phyloP scores from a whole-genome alignment of 1,140 invertebrate species.

The Chionoecetes opilio region DNA sequence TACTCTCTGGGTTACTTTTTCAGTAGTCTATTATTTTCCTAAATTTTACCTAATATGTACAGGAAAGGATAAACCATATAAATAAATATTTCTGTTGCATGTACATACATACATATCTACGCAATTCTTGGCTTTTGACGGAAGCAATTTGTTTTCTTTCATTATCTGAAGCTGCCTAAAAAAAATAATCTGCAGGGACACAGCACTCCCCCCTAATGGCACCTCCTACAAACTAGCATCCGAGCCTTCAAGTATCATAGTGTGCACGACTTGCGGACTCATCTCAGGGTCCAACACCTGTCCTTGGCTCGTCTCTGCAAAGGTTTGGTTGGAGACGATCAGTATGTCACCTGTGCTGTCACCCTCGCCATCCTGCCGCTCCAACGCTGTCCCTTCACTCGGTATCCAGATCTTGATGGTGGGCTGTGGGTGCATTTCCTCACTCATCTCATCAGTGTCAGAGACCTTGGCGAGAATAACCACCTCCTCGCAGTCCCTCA shows the following conservation, averaged over 20 bases:
- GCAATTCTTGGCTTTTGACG: not conserved
- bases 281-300: conserved; percentile 47
- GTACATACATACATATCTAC: no score
- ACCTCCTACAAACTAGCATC: not conserved
- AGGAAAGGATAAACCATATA: no score
- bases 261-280: conserved; percentile 53
- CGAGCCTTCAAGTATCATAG: conserved; percentile 44
- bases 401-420: conserved; percentile 67
- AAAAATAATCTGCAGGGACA: not conserved
- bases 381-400: conserved; percentile 39
- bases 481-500: conserved; percentile 52
- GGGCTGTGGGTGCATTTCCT: conserved; percentile 45
- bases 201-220: not conserved
- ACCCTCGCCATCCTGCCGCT: not conserved
- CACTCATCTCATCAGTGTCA: not conserved
- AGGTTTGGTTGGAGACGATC: conserved; percentile 47
- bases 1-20: no score
- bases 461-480: conserved; percentile 55
- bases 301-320: conserved; percentile 42
- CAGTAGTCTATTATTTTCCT: no score
- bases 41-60: no score
- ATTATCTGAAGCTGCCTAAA: not conserved
- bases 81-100: no score
- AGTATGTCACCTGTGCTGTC: conserved; percentile 22
- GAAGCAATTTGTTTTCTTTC: not conserved